phyloP scores from a whole-genome alignment of 1,140 invertebrate species.

The Telenomus remus region DNA sequence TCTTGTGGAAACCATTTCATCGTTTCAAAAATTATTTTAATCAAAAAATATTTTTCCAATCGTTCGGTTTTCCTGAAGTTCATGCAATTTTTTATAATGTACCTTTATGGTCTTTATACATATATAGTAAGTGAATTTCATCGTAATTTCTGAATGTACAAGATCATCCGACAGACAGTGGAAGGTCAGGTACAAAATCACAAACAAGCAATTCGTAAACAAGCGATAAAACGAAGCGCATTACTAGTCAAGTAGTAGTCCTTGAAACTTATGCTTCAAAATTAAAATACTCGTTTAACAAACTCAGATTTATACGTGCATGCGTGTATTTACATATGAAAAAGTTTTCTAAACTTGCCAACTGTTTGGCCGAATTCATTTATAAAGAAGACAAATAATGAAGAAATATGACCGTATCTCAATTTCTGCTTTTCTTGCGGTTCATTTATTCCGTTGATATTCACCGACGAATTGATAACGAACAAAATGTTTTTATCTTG shows the following conservation, averaged over 20 bases:
- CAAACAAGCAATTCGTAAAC: constrained; percentile 9
- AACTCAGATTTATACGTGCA: constrained; percentile 17
- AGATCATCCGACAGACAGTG: too few relatives aligned
- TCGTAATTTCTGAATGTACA: too few relatives aligned
- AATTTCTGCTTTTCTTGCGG: too few relatives aligned
- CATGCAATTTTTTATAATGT: too few relatives aligned
- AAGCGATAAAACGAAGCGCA: constrained; percentile 2
- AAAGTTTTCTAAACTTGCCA: neutral
- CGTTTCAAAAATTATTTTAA: too few relatives aligned
- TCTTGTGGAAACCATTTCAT: too few relatives aligned
- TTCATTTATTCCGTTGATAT: too few relatives aligned
- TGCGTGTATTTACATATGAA: neutral
- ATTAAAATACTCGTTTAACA: constrained; percentile 20
- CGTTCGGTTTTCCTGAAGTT: too few relatives aligned
- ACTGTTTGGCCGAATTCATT: neutral
- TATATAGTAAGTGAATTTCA: too few relatives aligned
- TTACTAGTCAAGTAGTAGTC: constrained; percentile 19
- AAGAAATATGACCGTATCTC: too few relatives aligned
- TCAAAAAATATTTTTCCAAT: too few relatives aligned
- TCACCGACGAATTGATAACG: neutral
- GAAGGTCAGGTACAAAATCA: constrained; percentile 3
- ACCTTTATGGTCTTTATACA: too few relatives aligned
- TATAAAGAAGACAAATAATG: neutral
- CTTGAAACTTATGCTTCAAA: constrained; percentile 10
- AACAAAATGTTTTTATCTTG: constrained; percentile 5